Evolutionary conservation across 2,888 invertebrate genomes (phyloP), one percentile per base, ranked within the genome.

Genomic region (Syrista parreyssii): DNA sequence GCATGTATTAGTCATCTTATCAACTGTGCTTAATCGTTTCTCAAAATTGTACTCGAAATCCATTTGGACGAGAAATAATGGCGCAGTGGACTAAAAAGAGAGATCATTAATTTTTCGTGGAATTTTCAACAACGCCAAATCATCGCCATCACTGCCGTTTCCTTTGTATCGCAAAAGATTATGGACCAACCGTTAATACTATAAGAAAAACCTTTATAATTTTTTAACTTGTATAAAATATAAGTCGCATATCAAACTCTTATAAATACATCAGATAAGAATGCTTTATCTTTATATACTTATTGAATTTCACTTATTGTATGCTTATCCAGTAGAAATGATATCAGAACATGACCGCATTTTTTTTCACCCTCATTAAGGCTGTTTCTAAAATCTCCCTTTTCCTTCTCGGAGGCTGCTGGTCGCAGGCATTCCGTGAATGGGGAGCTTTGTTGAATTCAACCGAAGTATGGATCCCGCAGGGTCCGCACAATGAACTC

Each of bases 391-490:
- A 55, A 55, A 79, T 78, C 80, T 74, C 79, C 80, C 81, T 78
- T 80, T 82, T 76, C 79, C 78, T 78, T 82, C 79, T 23, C 55
- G 23, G 55, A 55, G 9, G 55, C 55, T 55, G 23, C 55, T 55
- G 23, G 23, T 40, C 55, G 9, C 55, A 55, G 55, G 55, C 55
- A 55, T 55, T 55, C 55, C 55, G 55, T 89, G 89, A 89, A 89
- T 89, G 86, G 84, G 79, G 79, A 78, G 83, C 87, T 85, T 85
- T 89, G 89, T 89, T 88, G 81, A 86, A 86, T 87, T 83, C 83
- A 85, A 89, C 87, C 86, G 85, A 84, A 81, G 83, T 84, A 80
- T 80, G 81, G 79, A 78, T 76, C 80, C 79, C 76, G 77, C 77
- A 82, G 80, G 83, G 83, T 83, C 83, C 84, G 82, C 80, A 89